Conservation (phyloP, 2,888 invertebrate genomes). For the Xanthia icteritia region DNA sequence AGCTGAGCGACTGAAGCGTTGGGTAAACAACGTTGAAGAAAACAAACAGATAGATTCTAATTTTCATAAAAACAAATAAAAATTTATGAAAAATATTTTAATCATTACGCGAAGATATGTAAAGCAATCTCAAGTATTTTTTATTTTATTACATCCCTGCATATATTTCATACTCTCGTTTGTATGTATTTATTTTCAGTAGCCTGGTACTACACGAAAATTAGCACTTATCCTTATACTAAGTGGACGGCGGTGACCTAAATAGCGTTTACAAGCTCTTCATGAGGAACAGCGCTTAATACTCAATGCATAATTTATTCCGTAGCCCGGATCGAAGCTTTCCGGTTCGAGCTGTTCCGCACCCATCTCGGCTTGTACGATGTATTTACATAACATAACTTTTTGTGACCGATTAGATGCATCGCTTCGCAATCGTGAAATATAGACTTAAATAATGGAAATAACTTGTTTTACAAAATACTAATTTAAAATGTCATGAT, state of each 20-base stretch:
- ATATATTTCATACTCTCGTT: neutral
- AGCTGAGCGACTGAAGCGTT: neutral
- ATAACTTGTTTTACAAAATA: neutral
- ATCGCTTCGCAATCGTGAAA: neutral
- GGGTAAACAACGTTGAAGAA: neutral
- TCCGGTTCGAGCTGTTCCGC: slow-evolving; percentile 10
- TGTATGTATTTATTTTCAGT: neutral
- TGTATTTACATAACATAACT: slow-evolving; percentile 48
- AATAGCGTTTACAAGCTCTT: slow-evolving; percentile 24
- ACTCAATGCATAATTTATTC: slow-evolving; percentile 61
- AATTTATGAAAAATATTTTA: neutral
- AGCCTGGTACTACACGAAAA: neutral
- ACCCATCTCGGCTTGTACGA: slow-evolving; percentile 46
- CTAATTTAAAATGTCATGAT: too few species aligned
- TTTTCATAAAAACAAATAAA: neutral
- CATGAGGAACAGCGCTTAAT: slow-evolving; percentile 40
- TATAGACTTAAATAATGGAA: neutral
- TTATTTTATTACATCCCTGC: neutral
- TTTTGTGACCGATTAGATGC: neutral
- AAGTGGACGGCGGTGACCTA: neutral
- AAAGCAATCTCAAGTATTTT: neutral
- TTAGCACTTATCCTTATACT: slow-evolving; percentile 9
- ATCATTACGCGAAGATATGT: neutral
- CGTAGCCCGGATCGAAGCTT: slow-evolving; percentile 38
- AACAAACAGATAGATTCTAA: neutral